These are phyloP conservation scores for Mesopsocus fuscifrons DNA, from an alignment of 2,888 invertebrate species.

Conservation along the genomic window DNA sequence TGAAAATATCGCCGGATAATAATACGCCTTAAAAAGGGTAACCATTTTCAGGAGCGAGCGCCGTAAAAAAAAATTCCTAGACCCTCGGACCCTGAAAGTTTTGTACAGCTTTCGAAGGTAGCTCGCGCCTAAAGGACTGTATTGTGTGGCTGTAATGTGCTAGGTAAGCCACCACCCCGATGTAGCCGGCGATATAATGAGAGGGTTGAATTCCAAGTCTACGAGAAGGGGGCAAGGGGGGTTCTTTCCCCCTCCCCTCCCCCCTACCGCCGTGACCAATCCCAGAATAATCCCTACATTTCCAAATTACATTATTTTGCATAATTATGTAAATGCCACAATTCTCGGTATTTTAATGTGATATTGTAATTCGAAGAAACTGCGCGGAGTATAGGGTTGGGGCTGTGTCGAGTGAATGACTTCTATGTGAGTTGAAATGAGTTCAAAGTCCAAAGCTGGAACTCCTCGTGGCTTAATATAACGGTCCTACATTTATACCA, in stretches of 20 bases:
- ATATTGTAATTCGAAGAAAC: conserved; percentile 9
- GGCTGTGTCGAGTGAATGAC: too few relatives aligned
- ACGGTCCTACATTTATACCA: too few relatives aligned
- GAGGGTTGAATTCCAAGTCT: background rate
- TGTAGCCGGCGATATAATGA: background rate
- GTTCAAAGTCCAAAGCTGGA: too few relatives aligned
- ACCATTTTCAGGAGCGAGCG: too few relatives aligned
- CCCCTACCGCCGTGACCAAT: conserved; percentile 5
- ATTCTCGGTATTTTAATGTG: conserved; percentile 10
- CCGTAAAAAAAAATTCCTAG: too few relatives aligned
- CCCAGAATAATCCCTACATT: conserved; percentile 9
- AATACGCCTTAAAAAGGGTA: too few relatives aligned
- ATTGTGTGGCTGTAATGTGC: background rate
- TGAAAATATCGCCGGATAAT: too few relatives aligned
- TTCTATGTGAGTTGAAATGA: too few relatives aligned
- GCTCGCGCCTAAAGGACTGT: background rate
- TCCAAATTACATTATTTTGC: conserved; percentile 11
- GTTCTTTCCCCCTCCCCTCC: background rate
- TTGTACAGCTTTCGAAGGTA: background rate
- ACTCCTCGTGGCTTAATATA: too few relatives aligned
- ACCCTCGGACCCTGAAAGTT: too few relatives aligned
- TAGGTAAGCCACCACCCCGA: background rate
- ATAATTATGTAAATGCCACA: conserved; percentile 10
- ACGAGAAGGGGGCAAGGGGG: background rate
- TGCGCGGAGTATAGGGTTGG: background rate